These are phyloP conservation scores for Plectus sambesii DNA, from an alignment of 1,140 invertebrate genomes.

Conservation along the genomic window DNA sequence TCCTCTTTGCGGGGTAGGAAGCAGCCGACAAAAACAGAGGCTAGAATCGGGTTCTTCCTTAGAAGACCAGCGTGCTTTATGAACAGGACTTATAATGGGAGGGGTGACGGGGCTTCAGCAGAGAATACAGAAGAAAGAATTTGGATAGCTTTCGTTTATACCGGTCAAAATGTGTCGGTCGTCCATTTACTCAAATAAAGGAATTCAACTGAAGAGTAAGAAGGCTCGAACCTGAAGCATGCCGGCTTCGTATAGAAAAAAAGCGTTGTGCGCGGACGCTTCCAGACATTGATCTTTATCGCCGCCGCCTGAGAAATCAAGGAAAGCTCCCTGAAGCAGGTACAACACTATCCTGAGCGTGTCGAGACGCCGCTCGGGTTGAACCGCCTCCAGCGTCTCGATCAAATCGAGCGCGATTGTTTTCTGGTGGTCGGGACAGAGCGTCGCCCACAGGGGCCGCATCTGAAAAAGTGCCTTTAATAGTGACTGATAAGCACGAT, in stretches of 20 bases:
- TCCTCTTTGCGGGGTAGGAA: too few species aligned
- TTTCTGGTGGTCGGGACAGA: constrained; percentile 14
- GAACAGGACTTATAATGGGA: constrained; percentile 16
- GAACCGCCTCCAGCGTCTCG: constrained; percentile 28
- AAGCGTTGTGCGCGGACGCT: constrained; percentile 30
- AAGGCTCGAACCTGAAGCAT: constrained; percentile 33
- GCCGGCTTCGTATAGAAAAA: constrained; percentile 29
- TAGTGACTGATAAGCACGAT: too few species aligned
- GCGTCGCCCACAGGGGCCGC: constrained; percentile 14
- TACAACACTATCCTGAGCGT: constrained; percentile 38
- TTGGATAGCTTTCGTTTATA: constrained; percentile 1
- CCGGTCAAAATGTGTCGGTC: constrained; percentile 1
- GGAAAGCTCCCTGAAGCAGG: constrained; percentile 30
- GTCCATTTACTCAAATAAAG: constrained; percentile 9
- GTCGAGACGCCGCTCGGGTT: constrained; percentile 27
- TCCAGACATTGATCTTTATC: constrained; percentile 33
- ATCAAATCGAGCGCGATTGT: constrained; percentile 22
- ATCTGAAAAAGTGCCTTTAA: too few species aligned
- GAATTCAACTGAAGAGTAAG: too few species aligned
- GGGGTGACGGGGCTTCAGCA: constrained; percentile 16
- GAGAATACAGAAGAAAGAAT: background rate
- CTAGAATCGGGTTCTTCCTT: background rate
- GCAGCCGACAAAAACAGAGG: too few species aligned
- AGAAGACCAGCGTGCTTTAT: constrained; percentile 1
- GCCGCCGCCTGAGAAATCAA: constrained; percentile 17